A percentile compares a stretch with the other conserved stretches of the same genome.
Evolutionary conservation across 2,888 invertebrate species (phyloP).

Genomic region (Synergus gifuensis): DNA sequence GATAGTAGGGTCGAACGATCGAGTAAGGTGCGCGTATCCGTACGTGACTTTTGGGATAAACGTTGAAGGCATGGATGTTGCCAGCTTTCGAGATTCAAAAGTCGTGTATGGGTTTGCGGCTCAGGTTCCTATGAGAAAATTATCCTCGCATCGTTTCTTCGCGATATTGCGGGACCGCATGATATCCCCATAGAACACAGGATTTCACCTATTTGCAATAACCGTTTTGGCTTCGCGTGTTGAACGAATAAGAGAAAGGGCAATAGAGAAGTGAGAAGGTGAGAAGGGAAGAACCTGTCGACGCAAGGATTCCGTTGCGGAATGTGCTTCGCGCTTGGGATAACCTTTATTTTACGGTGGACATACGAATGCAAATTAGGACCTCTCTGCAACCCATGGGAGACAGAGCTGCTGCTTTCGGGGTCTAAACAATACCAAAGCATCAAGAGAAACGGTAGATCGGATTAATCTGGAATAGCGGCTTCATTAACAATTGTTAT

Average conservation of each 20-base stretch:
- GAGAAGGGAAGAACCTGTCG: conserved; percentile 57
- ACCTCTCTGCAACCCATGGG: conserved; percentile 42
- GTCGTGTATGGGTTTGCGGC: conserved; percentile 58
- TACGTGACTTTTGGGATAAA: conserved; percentile 68
- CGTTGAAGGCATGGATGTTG: conserved; percentile 56
- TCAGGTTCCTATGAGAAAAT: conserved; percentile 69
- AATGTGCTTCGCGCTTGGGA: conserved; percentile 68
- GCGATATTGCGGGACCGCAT: conserved; percentile 64
- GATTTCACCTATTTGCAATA: conserved; percentile 71
- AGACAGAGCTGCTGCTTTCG: conserved; percentile 27
- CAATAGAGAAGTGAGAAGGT: conserved; percentile 49
- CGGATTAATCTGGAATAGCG: conserved; percentile 22
- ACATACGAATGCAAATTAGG: conserved; percentile 69
- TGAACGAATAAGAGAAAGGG: conserved; percentile 46
- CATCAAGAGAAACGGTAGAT: conserved; percentile 41
- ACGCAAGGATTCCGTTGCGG: conserved; percentile 63
- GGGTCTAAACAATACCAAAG: conserved; percentile 40
- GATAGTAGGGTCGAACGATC: conserved; percentile 55
- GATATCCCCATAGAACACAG: conserved; percentile 64
- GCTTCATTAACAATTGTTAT: conserved; percentile 27
- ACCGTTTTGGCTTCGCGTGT: conserved; percentile 58
- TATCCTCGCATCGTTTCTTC: conserved; percentile 63
- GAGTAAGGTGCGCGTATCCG: conserved; percentile 53
- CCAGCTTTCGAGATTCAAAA: conserved; percentile 65
- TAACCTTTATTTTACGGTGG: conserved; percentile 69